Base-by-base conservation (phyloP, 2,888 invertebrate genomes). In the Nineta flava region DNA sequence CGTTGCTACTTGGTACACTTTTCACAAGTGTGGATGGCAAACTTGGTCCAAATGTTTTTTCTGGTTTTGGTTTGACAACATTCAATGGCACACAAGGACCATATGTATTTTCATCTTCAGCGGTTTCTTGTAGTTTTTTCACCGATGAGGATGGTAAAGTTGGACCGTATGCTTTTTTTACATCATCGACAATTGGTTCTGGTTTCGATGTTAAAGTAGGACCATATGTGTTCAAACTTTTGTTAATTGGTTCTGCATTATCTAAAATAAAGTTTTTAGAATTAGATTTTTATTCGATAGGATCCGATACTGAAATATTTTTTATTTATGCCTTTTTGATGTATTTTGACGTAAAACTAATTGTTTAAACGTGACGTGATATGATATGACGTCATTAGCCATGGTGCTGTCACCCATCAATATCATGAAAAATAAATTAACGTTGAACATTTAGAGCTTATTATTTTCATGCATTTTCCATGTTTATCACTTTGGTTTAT, bases 31-130 rank as follows among this genome's bases (percentile, higher is more conserved):
- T 58, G 31, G 60, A 58, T 15, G 63, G 62, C 47, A 63, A 54
- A 35, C 54, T 55, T 40, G 63, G 62, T 9, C 60, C 62, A 49
- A 58, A 54, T 48, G 49, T 51, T 35, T 38, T 38, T 5, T 6
- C 38, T n/a, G n/a, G 15, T 38, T 13, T 38, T 38, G 4, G 1
- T 3, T 38, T 15, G 9, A 2, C 4, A 7, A 60, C 49, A 53
- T 60, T 58, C 34, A 57, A 54, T 45, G 64, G 62, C 46, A 62
- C 49, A 9, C 66, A 58, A 21, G 75, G 76, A 3, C 74, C 74
- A 67, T 59, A 52, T 48, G 42, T 21, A 48, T 50, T 50, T 16
- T 43, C 31, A 34, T 51, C 42, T 46, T 50, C 49, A 21, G 50
- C 32, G n/a, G n/a, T 19, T 51, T 42, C 43, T 16, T 41, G 42